Percentiles rank a stretch among this genome's conserved stretches.
Evolutionary conservation across 2,888 invertebrate genomes (phyloP).

Genomic region (Dromius quadrimaculatus): DNA sequence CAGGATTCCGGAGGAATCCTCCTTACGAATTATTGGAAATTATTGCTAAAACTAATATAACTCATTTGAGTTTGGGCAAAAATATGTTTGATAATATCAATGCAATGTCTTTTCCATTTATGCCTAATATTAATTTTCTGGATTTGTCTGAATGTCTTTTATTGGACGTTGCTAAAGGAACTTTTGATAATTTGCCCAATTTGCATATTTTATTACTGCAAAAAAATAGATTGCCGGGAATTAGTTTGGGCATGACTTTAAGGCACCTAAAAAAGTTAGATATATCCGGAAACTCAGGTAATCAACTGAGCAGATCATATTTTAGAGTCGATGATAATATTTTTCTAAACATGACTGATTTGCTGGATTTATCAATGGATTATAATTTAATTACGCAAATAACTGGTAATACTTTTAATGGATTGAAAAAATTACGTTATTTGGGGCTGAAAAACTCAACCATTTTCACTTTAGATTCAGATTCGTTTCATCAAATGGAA

Average conservation of each 20-base stretch:
- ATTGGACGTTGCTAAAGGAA: slow-evolving; percentile 66
- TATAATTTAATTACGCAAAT: slow-evolving; percentile 70
- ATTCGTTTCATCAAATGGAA: slow-evolving; percentile 67
- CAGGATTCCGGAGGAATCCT: slow-evolving; percentile 70
- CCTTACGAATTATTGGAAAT: slow-evolving; percentile 67
- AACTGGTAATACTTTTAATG: slow-evolving; percentile 68
- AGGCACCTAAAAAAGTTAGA: slow-evolving; percentile 69
- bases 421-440: slow-evolving; percentile 67
- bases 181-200: slow-evolving; percentile 70
- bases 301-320: slow-evolving; percentile 66
- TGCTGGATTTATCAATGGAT: slow-evolving; percentile 69
- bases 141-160: slow-evolving; percentile 71
- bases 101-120: slow-evolving; percentile 68
- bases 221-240: slow-evolving; percentile 69
- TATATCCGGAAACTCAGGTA: slow-evolving; percentile 69
- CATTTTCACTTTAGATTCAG: slow-evolving; percentile 67
- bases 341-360: slow-evolving; percentile 67
- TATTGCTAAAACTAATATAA: slow-evolving; percentile 69
- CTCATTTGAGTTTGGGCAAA: slow-evolving; percentile 66
- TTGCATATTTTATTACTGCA: slow-evolving; percentile 69
- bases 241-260: slow-evolving; percentile 69
- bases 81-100: slow-evolving; percentile 72
- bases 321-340: slow-evolving; percentile 69
- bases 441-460: slow-evolving; percentile 70
- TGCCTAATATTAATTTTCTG: slow-evolving; percentile 70